Evolutionary conservation across 2,113 vertebrate genomes (phyloP), one percentile per base, ranked within the genome.

Genomic region (Dipodomys spectabilis): DNA sequence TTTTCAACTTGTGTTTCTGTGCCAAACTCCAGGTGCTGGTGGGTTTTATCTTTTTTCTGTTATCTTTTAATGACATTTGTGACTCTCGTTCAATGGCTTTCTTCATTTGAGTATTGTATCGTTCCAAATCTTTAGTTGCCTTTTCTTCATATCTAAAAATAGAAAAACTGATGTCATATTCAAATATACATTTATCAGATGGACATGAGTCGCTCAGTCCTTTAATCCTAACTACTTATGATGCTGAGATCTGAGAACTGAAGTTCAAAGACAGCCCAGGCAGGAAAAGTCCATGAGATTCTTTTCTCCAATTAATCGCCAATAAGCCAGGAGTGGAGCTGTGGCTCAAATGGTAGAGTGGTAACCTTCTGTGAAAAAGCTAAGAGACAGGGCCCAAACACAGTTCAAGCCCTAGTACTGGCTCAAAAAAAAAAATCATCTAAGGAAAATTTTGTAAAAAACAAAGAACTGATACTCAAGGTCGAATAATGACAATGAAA

Each of bases 111-210:
- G 96, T 98, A 81, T 98, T 98, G 57, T 99, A 99, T 23, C 98
- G 97, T 2, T 99, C 98, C 86, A 97, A 62, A 85, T 99, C 98
- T 95, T 98, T 99, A n/a, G 97, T 89, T 30, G 99, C 99, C 96
- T 98, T 99, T 74, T 98, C 98, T 96, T 99, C 99, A 15, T 99
- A 99, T 97, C 99, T 99, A 92, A 82, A 93, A 94, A 77, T 5
- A 97, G 15, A 97, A 94, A 84, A 62, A 62, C 20, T 95, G 30
- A 94, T 32, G 28, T 83, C 44, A 91, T 67, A 84, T 82, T 92
- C 16, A 93, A 67, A 88, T 95, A 93, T 57, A 67, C 15, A 71
- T 80, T 86, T 49, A 49, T 49, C 49, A 49, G 49, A 9, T 49
- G 49, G 49, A 49, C 9, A 49, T 49, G 9, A 49, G 49, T 49